Base-by-base conservation (phyloP, 1,140 invertebrate genomes). In the Bombus haemorrhoidalis region DNA sequence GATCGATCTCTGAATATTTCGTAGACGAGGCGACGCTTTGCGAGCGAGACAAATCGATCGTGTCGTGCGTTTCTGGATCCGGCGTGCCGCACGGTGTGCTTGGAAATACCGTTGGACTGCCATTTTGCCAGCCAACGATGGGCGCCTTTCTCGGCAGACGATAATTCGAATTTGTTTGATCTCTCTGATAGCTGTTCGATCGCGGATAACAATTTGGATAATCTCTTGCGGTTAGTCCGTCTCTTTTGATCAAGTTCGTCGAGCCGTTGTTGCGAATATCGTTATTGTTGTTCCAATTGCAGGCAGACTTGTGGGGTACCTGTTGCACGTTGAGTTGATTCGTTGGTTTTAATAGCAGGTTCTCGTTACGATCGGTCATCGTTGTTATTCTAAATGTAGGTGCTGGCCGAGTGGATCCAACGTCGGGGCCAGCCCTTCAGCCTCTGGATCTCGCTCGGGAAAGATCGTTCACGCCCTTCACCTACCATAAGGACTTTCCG, bases 361-460 rank as follows among this genome's bases (percentile, higher is more conserved):
- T 89, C 9, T 91, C 86, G 68, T 91, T 92, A 37, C 86, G 85
- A 68, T 93, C 91, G 83, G 91, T 86, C 93, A 93, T 94, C 28
- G 25, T 94, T 37, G 8, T 83, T 84, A 32, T 89, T 94, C 92
- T 94, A 94, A 93, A 93, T 94, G 57, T 94, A 94, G 66, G 87
- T 94, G 34, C 79, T 93, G 28, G 86, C 88, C 69, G 91, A 93
- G 76, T 94, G 93, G 81, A 88, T 92, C 94, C 94, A 94, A 89
- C 94, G 94, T 41, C 94, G 93, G 73, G 93, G 93, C 94, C 94
- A 94, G 78, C 94, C 94, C 85, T 94, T 94, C 75, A 94, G 85
- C 85, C 91, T 91, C 88, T 92, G 90, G 77, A 94, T 94, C 92
- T 93, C 92, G 89, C 87, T 92, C 81, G 91, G 90, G 73, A 88